These are phyloP conservation scores for Chaetorhynchus papuensis DNA, from an alignment of 2,113 vertebrate species.

Conservation along the genomic window DNA sequence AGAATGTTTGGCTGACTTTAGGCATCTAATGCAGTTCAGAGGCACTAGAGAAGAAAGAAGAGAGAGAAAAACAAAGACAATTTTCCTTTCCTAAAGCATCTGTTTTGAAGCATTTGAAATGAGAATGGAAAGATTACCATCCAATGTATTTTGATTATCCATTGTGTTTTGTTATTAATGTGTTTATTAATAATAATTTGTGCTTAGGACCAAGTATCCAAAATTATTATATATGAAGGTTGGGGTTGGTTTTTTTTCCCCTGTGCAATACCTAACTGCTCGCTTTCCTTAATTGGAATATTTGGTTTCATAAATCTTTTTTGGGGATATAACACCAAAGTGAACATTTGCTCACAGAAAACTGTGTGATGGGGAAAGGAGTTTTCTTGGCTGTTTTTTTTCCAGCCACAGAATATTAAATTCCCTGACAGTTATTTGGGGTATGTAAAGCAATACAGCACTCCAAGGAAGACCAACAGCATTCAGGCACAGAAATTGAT, in stretches of 20 bases:
- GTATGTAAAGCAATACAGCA: not conserved
- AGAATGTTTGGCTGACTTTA: not conserved
- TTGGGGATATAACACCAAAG: not conserved
- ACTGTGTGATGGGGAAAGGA: not conserved
- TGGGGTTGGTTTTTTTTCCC: rapidly evolving
- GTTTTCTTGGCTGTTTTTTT: not conserved
- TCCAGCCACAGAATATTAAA: not conserved
- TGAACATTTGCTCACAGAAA: not conserved
- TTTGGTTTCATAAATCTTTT: not conserved
- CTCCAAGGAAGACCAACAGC: not conserved
- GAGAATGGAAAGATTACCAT: not conserved
- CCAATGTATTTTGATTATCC: not conserved
- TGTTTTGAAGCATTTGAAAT: not conserved
- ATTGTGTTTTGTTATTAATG: not conserved
- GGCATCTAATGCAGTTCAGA: not conserved
- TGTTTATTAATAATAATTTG: not conserved
- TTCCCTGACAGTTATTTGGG: not conserved
- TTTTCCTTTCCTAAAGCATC: not conserved
- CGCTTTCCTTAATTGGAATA: not conserved
- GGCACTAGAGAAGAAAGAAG: not conserved
- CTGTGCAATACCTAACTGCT: not conserved
- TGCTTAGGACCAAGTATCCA: not conserved
- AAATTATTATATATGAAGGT: rapidly evolving
- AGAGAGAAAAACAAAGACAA: not conserved
- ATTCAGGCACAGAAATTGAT: not conserved